These are phyloP conservation scores for Drosophila arizonae DNA, from an alignment of 1,140 invertebrate species.

Conservation along the genomic window DNA sequence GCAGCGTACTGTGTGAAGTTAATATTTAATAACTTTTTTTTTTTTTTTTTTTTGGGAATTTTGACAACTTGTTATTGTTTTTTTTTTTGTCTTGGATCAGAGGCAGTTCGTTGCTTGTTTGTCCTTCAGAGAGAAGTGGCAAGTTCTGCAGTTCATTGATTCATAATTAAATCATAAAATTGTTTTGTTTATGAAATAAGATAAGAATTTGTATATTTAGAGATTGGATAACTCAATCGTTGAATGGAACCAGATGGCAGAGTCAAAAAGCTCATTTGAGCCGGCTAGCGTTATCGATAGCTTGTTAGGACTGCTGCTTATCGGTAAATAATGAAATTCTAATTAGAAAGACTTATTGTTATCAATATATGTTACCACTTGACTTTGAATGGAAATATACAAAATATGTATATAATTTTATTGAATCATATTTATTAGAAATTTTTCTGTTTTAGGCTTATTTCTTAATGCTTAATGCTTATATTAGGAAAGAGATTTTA, in stretches of 20 bases:
- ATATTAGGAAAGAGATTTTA: too few species aligned
- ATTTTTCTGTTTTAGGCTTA: too few species aligned
- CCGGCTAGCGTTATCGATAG: too few species aligned
- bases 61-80: slow-evolving; percentile 59
- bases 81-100: slow-evolving; percentile 7
- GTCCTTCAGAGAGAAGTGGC: slow-evolving; percentile 58
- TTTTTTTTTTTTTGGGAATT: slow-evolving; percentile 42
- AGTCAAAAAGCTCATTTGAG: neutral
- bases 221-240: slow-evolving; percentile 15
- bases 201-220: slow-evolving; percentile 16
- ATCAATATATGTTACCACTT: too few species aligned
- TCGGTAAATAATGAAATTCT: too few species aligned
- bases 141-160: slow-evolving; percentile 66
- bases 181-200: slow-evolving; percentile 36
- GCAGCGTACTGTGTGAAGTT: slow-evolving; percentile 23
- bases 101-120: slow-evolving; percentile 49
- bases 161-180: slow-evolving; percentile 69
- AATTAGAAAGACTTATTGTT: too few species aligned
- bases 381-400: too few species aligned
- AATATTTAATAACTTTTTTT: slow-evolving; percentile 15
- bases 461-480: too few species aligned
- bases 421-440: too few species aligned
- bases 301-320: too few species aligned
- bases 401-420: too few species aligned
- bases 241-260: neutral